Evolutionary conservation across 1,140 invertebrate species (phyloP), one percentile per base, ranked within the genome.

Genomic region (Gryon sp.): DNA sequence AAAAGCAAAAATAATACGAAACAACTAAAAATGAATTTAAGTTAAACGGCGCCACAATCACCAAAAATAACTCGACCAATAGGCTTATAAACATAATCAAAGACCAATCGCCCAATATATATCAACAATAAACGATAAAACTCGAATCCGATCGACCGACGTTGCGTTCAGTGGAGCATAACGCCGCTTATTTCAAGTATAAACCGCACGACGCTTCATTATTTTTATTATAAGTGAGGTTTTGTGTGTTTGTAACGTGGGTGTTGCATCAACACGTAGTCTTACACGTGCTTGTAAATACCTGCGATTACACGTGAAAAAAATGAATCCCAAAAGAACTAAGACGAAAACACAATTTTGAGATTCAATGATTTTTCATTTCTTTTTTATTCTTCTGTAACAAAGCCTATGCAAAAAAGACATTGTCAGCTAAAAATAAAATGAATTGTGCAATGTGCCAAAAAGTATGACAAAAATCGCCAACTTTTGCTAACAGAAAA

Each of bases 261-360:
- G 11, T 20, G 43, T 4, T 63, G 18, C 38, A 43, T 45, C 43
- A 53, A 73, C 69, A 73, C 69, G 69, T 73, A 59, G 57, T 62
- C 20, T 60, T 59, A 55, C 68, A 63, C 57, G 68, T 72, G 57
- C 57, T 63, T 57, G 28, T 63, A 72, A 72, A 53, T 63, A 12
- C 69, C n/a, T n/a, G n/a, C 48, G 59, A 63, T 73, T 63, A 57
- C 69, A 63, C 69, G 69, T 57, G 69, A 73, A 28, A 34, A 62
- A 55, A 72, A 59, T 53, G 52, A 59, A 59, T 53, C 38, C 8
- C 2, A 41, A 41, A 41, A 18, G 8, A 15, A 18, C 15, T 40
- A 40, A 14, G 12, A 4, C 16, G 43, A 46, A 46, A 52, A 22
- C 22, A 15, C 4, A 12, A 50, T 30, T 57, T 57, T 19, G 8